Base-by-base conservation (phyloP, 2,113 vertebrate species). In the Tricholaema leucomelas region DNA sequence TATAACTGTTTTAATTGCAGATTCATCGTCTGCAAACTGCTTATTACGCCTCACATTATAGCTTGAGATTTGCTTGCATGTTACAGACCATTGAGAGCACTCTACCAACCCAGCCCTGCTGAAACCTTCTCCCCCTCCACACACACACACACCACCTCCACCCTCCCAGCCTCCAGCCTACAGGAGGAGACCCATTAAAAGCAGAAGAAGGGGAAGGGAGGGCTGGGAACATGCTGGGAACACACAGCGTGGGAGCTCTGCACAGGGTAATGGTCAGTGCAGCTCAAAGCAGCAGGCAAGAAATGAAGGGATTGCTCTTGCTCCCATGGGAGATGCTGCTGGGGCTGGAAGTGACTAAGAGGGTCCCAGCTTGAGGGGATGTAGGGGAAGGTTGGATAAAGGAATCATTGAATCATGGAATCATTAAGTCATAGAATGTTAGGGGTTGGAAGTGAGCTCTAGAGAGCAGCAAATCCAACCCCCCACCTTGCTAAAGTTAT, bases 1-100 rank as follows among this genome's bases (percentile, higher is more conserved):
- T 94, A 95, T 94, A 91, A 92, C 94, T 97, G 94, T 94, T 96
- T 97, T 96, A 92, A 96, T 96, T 92, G 87, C 89, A 84, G 95
- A 96, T 93, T 96, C 95, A 94, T 95, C 78, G 93, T 91, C 84
- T 94, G 92, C 77, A 89, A 93, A 97, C 88, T 92, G 94, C 95
- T 95, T 93, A 82, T 74, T 91, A 95, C 81, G 65, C 92, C 92
- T 95, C 91, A 93, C 93, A 90, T 93, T 94, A 95, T 83, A 77
- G 94, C 88, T 59, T 23, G 81, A 93, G 94, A 96, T 95, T 96
- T 87, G 91, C 95, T 96, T 64, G 93, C 92, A 94, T n/a, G 95
- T 96, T 75, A 94, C 96, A 96, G 93, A 87, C 94, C 95, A 96
- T 95, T 95, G 96, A 95, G 90, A 95, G 87, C 85, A 86, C 88